Evolutionary conservation across 2,797 vertebrate species (phyloP), one percentile per base, ranked within the genome.

Genomic region (Coccyzus lansbergi): DNA sequence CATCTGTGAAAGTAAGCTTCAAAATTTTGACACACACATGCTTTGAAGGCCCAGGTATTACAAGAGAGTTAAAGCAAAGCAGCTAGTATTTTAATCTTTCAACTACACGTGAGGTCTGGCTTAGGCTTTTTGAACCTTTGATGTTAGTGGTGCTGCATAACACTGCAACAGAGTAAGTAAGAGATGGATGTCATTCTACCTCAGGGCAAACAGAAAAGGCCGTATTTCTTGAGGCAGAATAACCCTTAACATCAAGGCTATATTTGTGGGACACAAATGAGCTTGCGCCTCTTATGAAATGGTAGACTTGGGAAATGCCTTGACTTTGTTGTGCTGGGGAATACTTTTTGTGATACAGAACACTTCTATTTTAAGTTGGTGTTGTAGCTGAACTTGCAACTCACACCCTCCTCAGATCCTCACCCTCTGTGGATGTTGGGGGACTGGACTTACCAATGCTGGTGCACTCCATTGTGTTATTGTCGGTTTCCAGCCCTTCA

Each of bases 391-490:
- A 44, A 52, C 58, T 53, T 52, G n/a, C 20, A 60, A 24, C 11
- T 34, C 13, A 2, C 20, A 13, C 15, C n/a, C 21, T 87, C 38
- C 24, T 68, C 40, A 70, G 28, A 56, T 38, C 21, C 56, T 19
- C 59, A 25, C 13, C 17, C 21, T 38, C 10, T 60, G 7, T 58
- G 55, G n/a, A 82, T 18, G 7, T 3, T 1, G 44, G 16, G 8
- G 46, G 24, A 40, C 48, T 3, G 3, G 83, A 95, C 98, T 98
- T 90, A 99, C 99, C 99, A 48, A 98, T 98, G 65, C 97, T 97
- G 68, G 97, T 96, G 97, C 99, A 99, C 97, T 99, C 99, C 99
- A 99, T 99, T 4, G 98, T 98, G 94, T 98, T 98, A 93, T 99
- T 98, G 86, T 98, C 99, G 95, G 98, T 97, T 97, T 99, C 99